A percentile compares a stretch with the other conserved stretches of the same genome.
Evolutionary conservation across 2,797 vertebrate species (phyloP).

Genomic region (Pelobates cultripes): DNA sequence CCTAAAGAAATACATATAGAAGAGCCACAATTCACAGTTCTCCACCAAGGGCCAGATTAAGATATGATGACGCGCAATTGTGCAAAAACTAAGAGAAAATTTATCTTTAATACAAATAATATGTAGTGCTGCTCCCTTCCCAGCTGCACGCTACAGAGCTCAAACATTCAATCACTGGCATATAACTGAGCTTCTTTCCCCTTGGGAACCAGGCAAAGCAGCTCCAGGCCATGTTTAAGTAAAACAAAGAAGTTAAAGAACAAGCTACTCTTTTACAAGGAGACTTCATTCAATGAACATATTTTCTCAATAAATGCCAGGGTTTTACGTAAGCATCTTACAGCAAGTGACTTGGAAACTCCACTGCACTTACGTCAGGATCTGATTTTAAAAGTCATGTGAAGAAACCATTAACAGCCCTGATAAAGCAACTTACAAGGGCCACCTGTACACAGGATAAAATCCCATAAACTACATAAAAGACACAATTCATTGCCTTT

Average conservation of each 20-base stretch:
- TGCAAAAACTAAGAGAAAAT: too few relatives aligned
- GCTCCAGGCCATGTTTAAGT: conserved; percentile 30
- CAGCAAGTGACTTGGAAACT: too few relatives aligned
- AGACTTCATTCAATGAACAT: not conserved
- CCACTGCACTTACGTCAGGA: not conserved
- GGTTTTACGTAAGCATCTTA: not conserved
- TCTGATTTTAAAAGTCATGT: not conserved
- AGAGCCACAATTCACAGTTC: too few relatives aligned
- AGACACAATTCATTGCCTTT: not conserved
- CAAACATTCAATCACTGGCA: conserved; percentile 22
- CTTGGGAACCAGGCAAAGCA: not conserved
- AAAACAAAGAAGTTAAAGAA: conserved; percentile 31
- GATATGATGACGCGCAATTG: too few relatives aligned
- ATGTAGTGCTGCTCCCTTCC: conserved; percentile 15
- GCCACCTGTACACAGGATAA: not conserved
- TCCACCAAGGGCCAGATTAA: too few relatives aligned
- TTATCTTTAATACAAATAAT: not conserved
- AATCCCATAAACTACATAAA: not conserved
- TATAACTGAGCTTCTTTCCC: conserved; percentile 13
- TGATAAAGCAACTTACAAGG: not conserved
- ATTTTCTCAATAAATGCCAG: not conserved
- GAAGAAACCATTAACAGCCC: not conserved
- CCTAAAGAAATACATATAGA: too few relatives aligned
- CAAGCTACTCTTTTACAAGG: not conserved
- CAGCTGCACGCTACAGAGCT: conserved; percentile 10